These are phyloP conservation scores for Plemyria rubiginata DNA, from an alignment of 2,888 invertebrate species.

Conservation along the genomic window DNA sequence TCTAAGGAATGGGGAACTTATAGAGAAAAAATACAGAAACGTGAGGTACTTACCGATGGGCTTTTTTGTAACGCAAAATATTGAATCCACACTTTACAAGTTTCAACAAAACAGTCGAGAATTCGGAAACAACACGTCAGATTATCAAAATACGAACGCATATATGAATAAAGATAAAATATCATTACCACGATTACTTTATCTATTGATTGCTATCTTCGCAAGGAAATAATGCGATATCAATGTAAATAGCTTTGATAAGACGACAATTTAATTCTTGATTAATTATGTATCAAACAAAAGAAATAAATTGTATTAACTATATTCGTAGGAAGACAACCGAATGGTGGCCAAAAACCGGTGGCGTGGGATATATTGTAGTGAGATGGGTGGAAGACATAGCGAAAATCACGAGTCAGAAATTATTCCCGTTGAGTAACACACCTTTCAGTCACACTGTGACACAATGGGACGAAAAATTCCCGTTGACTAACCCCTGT, in stretches of 20 bases:
- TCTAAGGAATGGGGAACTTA: neutral
- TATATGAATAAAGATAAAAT: constrained; percentile 55
- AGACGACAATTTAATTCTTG: constrained; percentile 16
- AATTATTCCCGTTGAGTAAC: too few species aligned
- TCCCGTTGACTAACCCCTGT: too few species aligned
- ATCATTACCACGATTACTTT: constrained; percentile 56
- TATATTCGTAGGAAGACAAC: neutral
- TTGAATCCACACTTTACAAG: constrained; percentile 6
- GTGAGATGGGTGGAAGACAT: too few species aligned
- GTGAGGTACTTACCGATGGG: constrained; percentile 19
- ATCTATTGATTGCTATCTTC: constrained; percentile 71
- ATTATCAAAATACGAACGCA: constrained; percentile 50
- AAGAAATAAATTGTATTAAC: neutral
- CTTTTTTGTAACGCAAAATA: constrained; percentile 8
- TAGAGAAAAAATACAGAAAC: neutral
- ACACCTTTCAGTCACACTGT: too few species aligned
- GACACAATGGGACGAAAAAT: too few species aligned
- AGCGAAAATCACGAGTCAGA: too few species aligned
- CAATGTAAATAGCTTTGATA: constrained; percentile 31
- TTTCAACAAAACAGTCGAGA: constrained; percentile 15
- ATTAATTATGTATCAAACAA: constrained; percentile 8
- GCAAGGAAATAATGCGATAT: constrained; percentile 59
- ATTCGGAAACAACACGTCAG: constrained; percentile 46
- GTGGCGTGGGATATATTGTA: too few species aligned
- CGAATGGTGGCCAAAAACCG: too few species aligned